These are phyloP conservation scores for Rana temporaria DNA, from an alignment of 2,113 vertebrate genomes.

Conservation along the genomic window DNA sequence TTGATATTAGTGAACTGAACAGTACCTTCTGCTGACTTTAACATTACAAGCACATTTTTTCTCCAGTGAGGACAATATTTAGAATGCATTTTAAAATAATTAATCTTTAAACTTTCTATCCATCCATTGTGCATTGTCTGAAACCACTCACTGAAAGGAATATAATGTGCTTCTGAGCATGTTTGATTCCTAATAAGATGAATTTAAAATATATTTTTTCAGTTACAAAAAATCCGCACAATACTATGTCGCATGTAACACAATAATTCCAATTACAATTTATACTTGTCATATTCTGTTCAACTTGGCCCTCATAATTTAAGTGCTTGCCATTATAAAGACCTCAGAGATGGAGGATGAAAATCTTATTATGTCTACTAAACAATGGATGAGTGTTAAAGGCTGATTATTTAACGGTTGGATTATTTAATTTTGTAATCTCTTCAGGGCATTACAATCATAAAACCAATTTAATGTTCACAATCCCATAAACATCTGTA, in stretches of 20 bases:
- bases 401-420: constrained; percentile 20
- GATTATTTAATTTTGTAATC: constrained; percentile 18
- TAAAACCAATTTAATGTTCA: constrained; percentile 27
- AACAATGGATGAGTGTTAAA: constrained; percentile 20
- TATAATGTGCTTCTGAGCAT: neutral
- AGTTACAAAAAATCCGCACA: neutral
- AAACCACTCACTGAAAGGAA: neutral
- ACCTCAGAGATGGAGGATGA: constrained; percentile 2
- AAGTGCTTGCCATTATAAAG: neutral
- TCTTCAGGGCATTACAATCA: constrained; percentile 15
- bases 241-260: neutral
- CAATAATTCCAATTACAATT: neutral
- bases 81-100: constrained; percentile 6
- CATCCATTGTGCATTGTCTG: neutral
- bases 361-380: constrained; percentile 11
- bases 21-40: constrained; percentile 13
- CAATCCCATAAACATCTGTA: constrained; percentile 30
- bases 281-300: neutral
- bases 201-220: neutral
- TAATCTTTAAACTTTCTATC: neutral
- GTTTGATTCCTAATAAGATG: neutral
- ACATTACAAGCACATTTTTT: neutral
- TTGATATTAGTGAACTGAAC: constrained; percentile 23
- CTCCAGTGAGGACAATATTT: constrained; percentile 3
- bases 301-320: neutral